A percentile compares a stretch with the other conserved stretches of the same genome.
Evolutionary conservation across 2,113 vertebrate species (phyloP).

Genomic region (Thalassarche chlororhynchos): DNA sequence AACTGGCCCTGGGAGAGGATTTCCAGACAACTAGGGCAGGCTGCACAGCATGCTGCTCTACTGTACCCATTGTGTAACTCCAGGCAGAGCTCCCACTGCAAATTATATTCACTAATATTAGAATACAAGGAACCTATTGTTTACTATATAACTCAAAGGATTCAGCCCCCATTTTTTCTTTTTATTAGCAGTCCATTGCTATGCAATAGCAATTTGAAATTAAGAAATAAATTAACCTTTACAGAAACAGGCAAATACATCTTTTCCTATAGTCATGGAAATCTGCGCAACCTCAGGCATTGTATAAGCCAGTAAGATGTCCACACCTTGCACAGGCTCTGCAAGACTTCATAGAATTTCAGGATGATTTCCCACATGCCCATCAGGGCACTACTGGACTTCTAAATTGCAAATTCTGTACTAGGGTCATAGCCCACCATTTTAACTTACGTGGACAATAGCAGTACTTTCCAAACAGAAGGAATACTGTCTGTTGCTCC

Average conservation of each 20-base stretch:
- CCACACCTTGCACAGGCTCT: background rate
- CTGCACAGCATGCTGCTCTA: background rate
- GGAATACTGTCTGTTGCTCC: background rate
- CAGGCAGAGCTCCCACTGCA: background rate
- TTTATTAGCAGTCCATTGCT: background rate
- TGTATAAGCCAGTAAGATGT: background rate
- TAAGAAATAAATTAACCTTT: background rate
- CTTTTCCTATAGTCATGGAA: background rate
- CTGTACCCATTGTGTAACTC: background rate
- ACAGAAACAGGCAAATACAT: background rate
- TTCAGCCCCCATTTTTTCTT: background rate
- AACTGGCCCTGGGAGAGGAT: background rate
- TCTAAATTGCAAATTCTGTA: background rate
- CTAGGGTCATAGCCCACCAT: background rate
- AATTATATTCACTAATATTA: background rate
- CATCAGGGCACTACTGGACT: background rate
- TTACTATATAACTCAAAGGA: background rate
- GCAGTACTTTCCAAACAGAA: background rate
- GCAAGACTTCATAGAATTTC: background rate
- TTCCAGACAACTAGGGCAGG: background rate
- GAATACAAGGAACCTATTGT: background rate
- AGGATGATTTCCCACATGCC: background rate
- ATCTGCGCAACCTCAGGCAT: background rate
- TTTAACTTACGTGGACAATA: background rate
- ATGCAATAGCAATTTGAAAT: background rate